These are phyloP conservation scores for Crotophaga sulcirostris DNA, from an alignment of 2,113 vertebrate species.

Conservation along the genomic window DNA sequence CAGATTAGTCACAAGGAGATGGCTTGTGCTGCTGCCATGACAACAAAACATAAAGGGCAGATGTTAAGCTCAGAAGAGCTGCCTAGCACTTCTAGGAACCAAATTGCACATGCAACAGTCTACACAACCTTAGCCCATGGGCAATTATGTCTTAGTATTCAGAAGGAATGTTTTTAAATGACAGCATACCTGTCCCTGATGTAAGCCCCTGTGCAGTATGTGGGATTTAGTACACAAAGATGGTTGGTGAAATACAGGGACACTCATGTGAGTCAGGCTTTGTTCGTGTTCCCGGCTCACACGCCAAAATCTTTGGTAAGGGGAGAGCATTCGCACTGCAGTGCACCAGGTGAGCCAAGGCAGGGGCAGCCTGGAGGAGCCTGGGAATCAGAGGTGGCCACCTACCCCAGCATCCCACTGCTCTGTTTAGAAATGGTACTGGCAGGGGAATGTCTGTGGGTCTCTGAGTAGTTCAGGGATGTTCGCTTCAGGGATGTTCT, in stretches of 20 bases:
- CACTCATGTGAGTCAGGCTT: background rate
- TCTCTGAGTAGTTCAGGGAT: background rate
- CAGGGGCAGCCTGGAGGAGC: background rate
- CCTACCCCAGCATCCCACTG: rapidly evolving
- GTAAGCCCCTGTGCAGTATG: background rate
- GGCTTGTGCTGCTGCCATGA: constrained; percentile 30
- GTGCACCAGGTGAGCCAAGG: background rate
- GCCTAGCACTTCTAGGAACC: background rate
- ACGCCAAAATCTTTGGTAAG: background rate
- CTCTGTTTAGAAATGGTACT: background rate
- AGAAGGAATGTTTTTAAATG: background rate
- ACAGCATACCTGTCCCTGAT: background rate
- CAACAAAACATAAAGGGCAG: background rate
- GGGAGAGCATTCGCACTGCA: background rate
- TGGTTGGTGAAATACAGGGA: background rate
- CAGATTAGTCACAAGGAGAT: background rate
- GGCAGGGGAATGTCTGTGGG: rapidly evolving
- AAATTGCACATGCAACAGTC: background rate
- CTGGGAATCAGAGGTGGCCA: background rate
- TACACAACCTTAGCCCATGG: background rate
- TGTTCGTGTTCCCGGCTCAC: background rate
- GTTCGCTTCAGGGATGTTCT: background rate
- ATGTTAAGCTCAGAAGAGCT: background rate
- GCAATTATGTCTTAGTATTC: background rate
- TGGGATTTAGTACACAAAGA: background rate